Percentiles rank a stretch among this genome's conserved stretches.
phyloP scores from a whole-genome alignment of 2,797 vertebrate genomes.

The Mormyrus hasselquistii region DNA sequence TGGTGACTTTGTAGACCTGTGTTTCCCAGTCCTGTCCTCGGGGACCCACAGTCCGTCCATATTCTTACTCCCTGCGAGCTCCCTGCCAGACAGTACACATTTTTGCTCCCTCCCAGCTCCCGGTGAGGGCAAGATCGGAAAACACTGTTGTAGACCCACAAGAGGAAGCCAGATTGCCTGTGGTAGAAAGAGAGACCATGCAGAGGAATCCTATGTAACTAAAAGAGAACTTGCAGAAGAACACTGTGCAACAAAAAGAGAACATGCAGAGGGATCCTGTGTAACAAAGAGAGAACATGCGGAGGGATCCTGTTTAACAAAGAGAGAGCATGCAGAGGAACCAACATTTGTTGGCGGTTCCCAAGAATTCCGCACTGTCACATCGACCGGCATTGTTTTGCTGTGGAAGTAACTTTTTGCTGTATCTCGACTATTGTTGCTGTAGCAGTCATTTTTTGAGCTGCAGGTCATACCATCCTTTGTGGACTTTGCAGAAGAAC shows the following conservation, averaged over 20 bases:
- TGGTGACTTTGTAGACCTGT: background rate
- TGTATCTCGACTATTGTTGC: background rate
- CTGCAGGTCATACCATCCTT: background rate
- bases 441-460: background rate
- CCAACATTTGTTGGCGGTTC: too few species aligned
- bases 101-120: background rate
- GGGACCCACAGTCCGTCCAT: background rate
- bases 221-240: background rate
- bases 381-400: background rate
- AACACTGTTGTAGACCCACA: background rate
- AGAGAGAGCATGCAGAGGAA: background rate
- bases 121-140: background rate
- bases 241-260: background rate
- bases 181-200: too few species aligned
- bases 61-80: background rate
- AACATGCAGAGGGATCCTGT: background rate
- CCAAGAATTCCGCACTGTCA: background rate
- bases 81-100: background rate
- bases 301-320: background rate
- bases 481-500: background rate
- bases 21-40: background rate
- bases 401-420: background rate
- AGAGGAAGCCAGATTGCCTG: background rate
- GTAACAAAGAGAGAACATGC: background rate
- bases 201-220: background rate